Evolutionary conservation across 2,797 vertebrate genomes (phyloP).

Genomic region (Chaenodraco wilsoni): DNA sequence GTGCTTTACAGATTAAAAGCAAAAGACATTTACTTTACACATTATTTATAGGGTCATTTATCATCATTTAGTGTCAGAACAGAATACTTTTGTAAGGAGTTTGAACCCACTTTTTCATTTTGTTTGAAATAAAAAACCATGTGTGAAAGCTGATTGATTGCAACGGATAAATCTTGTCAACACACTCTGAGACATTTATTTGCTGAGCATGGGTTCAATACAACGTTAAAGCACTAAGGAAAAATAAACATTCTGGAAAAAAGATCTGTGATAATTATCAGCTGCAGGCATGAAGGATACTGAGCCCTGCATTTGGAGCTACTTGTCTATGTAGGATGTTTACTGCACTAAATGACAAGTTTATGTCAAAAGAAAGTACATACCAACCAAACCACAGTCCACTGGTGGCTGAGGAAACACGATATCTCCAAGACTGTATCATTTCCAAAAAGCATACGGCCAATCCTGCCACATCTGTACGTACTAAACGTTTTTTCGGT

Average conservation of each 20-base stretch:
- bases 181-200: neutral
- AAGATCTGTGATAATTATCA: neutral
- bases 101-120: neutral
- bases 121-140: neutral
- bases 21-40: too few species aligned
- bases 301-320: slow-evolving; percentile 2
- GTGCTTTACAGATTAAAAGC: too few species aligned
- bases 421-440: slow-evolving; percentile 48
- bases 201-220: neutral
- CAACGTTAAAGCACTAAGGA: neutral
- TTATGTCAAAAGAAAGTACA: slow-evolving; percentile 44
- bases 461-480: slow-evolving; percentile 60
- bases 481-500: slow-evolving; percentile 36
- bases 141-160: neutral
- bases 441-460: slow-evolving; percentile 39
- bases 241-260: neutral
- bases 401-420: slow-evolving; percentile 36
- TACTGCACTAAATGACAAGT: slow-evolving; percentile 48
- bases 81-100: neutral
- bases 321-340: slow-evolving; percentile 33
- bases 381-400: slow-evolving; percentile 43
- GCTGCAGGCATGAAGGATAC: neutral
- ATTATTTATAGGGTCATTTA: neutral
- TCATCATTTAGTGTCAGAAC: neutral
- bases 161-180: neutral